Percentiles rank a stretch among this genome's conserved stretches.
Evolutionary conservation across 2,888 invertebrate genomes (phyloP).

Genomic region (Acleris literana): DNA sequence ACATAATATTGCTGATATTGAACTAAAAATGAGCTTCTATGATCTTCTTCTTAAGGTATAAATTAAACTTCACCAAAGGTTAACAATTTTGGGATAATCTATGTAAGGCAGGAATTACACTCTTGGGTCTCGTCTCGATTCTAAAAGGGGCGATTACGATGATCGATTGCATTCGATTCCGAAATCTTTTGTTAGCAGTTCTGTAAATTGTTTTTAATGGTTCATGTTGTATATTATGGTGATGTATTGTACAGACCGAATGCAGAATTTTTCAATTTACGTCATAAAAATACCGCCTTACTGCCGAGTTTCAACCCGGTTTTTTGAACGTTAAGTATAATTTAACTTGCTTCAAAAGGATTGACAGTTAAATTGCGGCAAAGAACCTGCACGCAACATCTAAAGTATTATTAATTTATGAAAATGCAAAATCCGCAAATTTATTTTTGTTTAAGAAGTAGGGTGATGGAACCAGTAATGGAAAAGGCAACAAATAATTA

Average conservation of each 20-base stretch:
- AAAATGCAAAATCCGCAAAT: conserved; percentile 3
- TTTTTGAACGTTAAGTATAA: conserved; percentile 15
- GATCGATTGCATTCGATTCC: conserved; percentile 50
- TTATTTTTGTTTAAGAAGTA: background rate
- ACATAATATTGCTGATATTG: conserved; percentile 3
- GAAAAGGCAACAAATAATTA: no score
- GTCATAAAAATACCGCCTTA: background rate
- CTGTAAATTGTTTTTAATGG: conserved; percentile 34
- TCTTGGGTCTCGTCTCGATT: conserved; percentile 43
- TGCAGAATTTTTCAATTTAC: conserved; percentile 3
- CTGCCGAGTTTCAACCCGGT: conserved; percentile 8
- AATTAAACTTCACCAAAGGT: background rate
- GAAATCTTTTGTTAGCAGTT: conserved; percentile 46
- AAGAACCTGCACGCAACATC: conserved; percentile 23
- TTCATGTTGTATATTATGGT: conserved; percentile 9
- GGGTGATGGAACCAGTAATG: no score
- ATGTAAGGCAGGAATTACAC: conserved; percentile 33
- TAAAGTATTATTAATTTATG: conserved; percentile 16
- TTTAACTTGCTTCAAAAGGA: conserved; percentile 25
- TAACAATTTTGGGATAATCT: conserved; percentile 17
- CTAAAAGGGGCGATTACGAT: conserved; percentile 52
- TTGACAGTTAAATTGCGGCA: conserved; percentile 36
- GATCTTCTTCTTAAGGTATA: conserved; percentile 3
- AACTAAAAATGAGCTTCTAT: conserved; percentile 7
- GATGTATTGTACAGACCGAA: conserved; percentile 6